Conservation (phyloP, 2,113 vertebrate genomes). For the Platanista minor region DNA sequence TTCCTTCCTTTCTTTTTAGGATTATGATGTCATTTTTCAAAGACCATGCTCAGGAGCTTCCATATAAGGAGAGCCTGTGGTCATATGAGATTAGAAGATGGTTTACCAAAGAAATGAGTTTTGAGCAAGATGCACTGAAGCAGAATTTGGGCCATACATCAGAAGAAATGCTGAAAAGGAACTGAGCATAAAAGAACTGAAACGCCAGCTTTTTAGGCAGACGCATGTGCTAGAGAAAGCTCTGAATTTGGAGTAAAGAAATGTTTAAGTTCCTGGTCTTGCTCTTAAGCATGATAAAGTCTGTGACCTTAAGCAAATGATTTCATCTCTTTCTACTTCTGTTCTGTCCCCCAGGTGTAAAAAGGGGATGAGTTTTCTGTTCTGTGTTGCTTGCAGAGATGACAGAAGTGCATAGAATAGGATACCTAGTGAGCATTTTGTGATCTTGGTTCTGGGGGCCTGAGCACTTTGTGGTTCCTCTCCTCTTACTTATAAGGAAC, state of each 20-base stretch:
- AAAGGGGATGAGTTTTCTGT: not conserved
- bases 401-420: not conserved
- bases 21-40: slow-evolving; percentile 77
- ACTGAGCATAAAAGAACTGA: slow-evolving; percentile 56
- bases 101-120: slow-evolving; percentile 76
- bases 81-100: slow-evolving; percentile 74
- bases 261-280: not conserved
- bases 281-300: not conserved
- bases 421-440: not conserved
- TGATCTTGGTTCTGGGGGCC: not conserved
- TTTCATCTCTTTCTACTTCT: slow-evolving; percentile 21
- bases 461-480: not conserved
- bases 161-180: slow-evolving; percentile 63
- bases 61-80: slow-evolving; percentile 72
- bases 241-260: slow-evolving; percentile 21
- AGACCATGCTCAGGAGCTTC: slow-evolving; percentile 61
- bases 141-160: slow-evolving; percentile 73
- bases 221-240: slow-evolving; percentile 38
- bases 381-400: not conserved
- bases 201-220: slow-evolving; percentile 22
- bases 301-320: slow-evolving; percentile 17
- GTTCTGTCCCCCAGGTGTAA: not conserved
- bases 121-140: slow-evolving; percentile 75
- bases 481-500: not conserved
- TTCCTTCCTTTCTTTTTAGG: slow-evolving; percentile 73